phyloP scores from a whole-genome alignment of 1,140 invertebrate species.

The Drosophila sp. region DNA sequence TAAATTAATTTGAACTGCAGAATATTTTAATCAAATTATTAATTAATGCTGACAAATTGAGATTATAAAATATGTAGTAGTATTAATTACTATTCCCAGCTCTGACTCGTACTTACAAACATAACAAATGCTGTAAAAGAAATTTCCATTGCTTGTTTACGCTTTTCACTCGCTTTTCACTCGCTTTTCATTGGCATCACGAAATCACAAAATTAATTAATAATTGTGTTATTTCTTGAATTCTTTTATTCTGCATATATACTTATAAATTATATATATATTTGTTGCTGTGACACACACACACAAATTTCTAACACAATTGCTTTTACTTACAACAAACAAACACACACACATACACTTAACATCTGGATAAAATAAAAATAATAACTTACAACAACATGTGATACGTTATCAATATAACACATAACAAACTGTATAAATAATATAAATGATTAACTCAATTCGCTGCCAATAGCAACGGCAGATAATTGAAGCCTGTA shows the following conservation, averaged over 20 bases:
- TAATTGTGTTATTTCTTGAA: slow-evolving; percentile 64
- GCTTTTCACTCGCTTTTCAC: slow-evolving; percentile 46
- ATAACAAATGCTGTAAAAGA: slow-evolving; percentile 9
- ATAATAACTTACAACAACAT: slow-evolving; percentile 8
- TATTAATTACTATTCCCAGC: too few relatives aligned
- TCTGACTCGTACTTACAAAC: slow-evolving; percentile 5
- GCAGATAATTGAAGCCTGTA: slow-evolving; percentile 96
- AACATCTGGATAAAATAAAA: slow-evolving; percentile 31
- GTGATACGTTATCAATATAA: slow-evolving; percentile 44
- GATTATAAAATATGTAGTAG: too few relatives aligned
- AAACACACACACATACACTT: slow-evolving; percentile 37
- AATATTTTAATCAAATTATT: too few relatives aligned
- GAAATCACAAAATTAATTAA: slow-evolving; percentile 29
- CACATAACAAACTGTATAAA: slow-evolving; percentile 26
- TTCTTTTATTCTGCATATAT: slow-evolving; percentile 45
- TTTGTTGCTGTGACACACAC: slow-evolving; percentile 68
- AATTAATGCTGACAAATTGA: too few relatives aligned
- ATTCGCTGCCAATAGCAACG: slow-evolving; percentile 86
- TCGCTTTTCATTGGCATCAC: neutral
- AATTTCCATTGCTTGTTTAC: slow-evolving; percentile 32
- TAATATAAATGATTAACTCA: slow-evolving; percentile 57
- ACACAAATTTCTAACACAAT: slow-evolving; percentile 49
- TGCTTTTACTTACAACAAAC: slow-evolving; percentile 57
- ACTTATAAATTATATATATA: slow-evolving; percentile 59
- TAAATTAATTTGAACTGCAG: too few relatives aligned